phyloP scores from a whole-genome alignment of 1,140 invertebrate genomes.

The Pachyrhynchus sulphureomaculatus region DNA sequence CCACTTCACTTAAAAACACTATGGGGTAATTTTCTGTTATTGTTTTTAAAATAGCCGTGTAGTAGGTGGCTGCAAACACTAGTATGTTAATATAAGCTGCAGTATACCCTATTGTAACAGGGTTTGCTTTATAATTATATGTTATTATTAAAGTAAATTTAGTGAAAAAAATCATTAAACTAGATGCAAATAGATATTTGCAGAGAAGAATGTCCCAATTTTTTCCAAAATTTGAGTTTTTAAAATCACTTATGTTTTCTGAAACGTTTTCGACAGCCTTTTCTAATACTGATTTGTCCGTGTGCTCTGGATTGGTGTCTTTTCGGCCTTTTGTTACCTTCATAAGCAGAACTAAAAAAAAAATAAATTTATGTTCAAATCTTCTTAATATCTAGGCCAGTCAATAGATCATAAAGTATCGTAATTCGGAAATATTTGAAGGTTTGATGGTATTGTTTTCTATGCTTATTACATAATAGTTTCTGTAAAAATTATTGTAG shows the following conservation, averaged over 20 bases:
- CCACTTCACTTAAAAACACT: conserved; percentile 7
- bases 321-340: conserved; percentile 11
- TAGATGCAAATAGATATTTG: conserved; percentile 21
- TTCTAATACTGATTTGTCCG: conserved; percentile 10
- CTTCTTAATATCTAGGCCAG: no score
- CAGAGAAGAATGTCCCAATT: conserved; percentile 30
- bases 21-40: not conserved
- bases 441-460: no score
- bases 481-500: no score
- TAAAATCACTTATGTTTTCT: conserved; percentile 1
- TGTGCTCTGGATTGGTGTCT: conserved; percentile 14
- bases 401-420: no score
- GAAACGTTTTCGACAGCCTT: conserved; percentile 8
- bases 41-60: not conserved
- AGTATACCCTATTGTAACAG: conserved; percentile 23
- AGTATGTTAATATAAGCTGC: conserved; percentile 23
- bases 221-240: conserved; percentile 11
- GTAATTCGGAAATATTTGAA: no score
- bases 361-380: no score
- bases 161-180: conserved; percentile 25
- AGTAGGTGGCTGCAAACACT: conserved; percentile 15
- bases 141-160: conserved; percentile 30
- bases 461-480: no score
- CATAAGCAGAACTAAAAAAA: conserved; percentile 13
- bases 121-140: conserved; percentile 15